A percentile compares a stretch with the other conserved stretches of the same genome.
These are phyloP conservation scores for Kryphioiulus occultus DNA, from an alignment of 2,888 invertebrate species.

Conservation along the genomic window DNA sequence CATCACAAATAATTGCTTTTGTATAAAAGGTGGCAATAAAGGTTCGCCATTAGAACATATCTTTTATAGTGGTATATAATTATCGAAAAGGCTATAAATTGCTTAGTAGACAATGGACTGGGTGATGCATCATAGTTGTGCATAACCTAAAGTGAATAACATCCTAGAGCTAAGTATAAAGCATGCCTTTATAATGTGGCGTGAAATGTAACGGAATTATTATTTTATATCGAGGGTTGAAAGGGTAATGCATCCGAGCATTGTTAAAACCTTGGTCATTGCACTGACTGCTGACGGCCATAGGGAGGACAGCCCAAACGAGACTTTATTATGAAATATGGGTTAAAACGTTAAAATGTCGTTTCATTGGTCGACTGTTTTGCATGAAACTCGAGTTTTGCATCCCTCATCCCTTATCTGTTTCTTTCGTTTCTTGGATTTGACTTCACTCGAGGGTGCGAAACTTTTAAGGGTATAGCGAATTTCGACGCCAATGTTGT, in stretches of 20 bases:
- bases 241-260: slow-evolving; percentile 21
- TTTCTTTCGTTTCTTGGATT: not conserved
- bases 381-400: slow-evolving; percentile 2
- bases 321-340: slow-evolving; percentile 11
- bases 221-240: not conserved
- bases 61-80: not conserved
- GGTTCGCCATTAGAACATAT: not conserved
- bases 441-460: not conserved
- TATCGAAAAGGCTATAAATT: not conserved
- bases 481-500: not conserved
- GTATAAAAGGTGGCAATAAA: not conserved
- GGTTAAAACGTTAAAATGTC: not conserved
- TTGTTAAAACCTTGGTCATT: slow-evolving; percentile 26
- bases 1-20: not conserved
- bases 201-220: not conserved
- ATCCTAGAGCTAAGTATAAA: not conserved
- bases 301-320: not conserved
- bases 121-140: not conserved
- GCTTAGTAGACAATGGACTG: not conserved
- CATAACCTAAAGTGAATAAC: not conserved
- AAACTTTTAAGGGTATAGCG: not conserved
- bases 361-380: not conserved
- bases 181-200: not conserved
- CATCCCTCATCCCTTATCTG: not conserved
- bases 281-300: not conserved